phyloP scores from a whole-genome alignment of 2,797 vertebrate species.

The Somateria mollissima region DNA sequence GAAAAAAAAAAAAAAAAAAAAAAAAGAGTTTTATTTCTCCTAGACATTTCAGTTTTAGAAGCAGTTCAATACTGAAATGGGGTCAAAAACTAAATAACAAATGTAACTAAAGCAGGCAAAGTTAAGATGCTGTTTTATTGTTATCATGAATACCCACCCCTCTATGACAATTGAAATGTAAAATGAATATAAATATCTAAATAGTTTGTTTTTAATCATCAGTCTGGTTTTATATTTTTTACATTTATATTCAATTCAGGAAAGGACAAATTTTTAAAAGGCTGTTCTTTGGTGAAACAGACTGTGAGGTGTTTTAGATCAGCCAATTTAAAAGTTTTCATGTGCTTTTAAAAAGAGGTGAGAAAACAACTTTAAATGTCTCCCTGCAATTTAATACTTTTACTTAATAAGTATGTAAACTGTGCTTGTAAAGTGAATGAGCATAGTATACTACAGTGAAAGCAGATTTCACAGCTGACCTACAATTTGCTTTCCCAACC shows the following conservation, averaged over 20 bases:
- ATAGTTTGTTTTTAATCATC: background rate
- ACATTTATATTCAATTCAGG: background rate
- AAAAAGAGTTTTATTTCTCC: conserved; percentile 5
- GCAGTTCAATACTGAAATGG: background rate
- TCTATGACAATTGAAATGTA: background rate
- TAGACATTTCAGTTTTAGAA: conserved; percentile 28
- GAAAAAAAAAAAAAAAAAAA: background rate
- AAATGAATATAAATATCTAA: background rate
- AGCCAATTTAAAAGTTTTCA: background rate
- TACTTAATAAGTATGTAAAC: background rate
- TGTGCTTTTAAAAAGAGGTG: background rate
- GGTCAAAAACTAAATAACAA: background rate
- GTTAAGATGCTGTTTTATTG: background rate
- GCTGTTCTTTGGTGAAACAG: background rate
- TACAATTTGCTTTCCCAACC: background rate
- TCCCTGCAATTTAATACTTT: background rate
- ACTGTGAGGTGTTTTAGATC: background rate
- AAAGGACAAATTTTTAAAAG: background rate
- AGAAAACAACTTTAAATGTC: background rate
- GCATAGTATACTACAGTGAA: fast-evolving
- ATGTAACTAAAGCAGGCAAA: background rate
- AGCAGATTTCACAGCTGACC: background rate
- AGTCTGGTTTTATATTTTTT: background rate
- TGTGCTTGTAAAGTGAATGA: background rate
- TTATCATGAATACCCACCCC: background rate